Evolutionary conservation across 2,113 vertebrate species (phyloP).

Genomic region (Cariama cristata): DNA sequence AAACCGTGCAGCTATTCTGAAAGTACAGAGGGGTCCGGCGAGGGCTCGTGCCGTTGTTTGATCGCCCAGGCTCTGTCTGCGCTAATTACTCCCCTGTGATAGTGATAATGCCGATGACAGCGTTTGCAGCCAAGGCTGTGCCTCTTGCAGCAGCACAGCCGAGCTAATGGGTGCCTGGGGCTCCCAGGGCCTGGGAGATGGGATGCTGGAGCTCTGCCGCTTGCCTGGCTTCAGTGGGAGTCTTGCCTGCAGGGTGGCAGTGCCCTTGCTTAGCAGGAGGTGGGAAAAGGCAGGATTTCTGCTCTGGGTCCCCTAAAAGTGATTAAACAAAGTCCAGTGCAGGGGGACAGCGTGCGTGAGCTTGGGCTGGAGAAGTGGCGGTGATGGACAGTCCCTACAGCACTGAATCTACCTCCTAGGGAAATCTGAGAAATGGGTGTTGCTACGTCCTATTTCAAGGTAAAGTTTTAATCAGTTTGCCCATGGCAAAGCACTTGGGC

Average conservation of each 20-base stretch:
- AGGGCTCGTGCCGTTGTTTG: background rate
- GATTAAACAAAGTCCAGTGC: background rate
- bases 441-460: slow-evolving; percentile 59
- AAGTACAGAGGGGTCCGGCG: rapidly evolving
- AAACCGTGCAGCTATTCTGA: background rate
- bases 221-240: background rate
- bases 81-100: background rate
- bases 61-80: background rate
- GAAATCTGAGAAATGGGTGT: slow-evolving; percentile 62
- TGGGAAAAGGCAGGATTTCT: background rate
- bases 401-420: slow-evolving; percentile 71
- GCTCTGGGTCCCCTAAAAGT: rapidly evolving
- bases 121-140: background rate
- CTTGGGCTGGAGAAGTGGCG: background rate
- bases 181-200: background rate
- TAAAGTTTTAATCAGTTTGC: slow-evolving; percentile 63
- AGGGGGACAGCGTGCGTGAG: background rate
- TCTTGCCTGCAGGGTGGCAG: background rate
- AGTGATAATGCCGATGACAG: background rate
- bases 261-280: background rate
- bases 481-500: slow-evolving; percentile 53
- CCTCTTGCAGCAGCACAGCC: background rate
- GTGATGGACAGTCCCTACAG: slow-evolving; percentile 47
- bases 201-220: background rate
- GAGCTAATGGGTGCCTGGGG: background rate